phyloP scores from a whole-genome alignment of 2,797 vertebrate species.

The Apodemus agrarius region DNA sequence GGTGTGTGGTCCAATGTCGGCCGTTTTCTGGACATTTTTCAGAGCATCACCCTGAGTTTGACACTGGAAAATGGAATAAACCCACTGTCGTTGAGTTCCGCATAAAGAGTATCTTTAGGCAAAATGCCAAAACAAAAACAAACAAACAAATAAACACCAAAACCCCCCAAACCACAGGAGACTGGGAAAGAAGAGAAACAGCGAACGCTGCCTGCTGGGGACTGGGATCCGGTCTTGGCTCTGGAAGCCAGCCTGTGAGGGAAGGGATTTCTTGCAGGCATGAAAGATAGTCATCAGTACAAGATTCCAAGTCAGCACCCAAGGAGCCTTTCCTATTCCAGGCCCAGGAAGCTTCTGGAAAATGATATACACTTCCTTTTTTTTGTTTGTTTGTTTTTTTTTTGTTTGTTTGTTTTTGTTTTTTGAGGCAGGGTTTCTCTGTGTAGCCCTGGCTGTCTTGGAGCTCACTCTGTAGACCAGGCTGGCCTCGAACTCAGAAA shows the following conservation, averaged over 20 bases:
- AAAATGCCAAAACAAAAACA: background rate
- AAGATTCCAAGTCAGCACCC: slow-evolving; percentile 41
- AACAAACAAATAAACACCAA: no score
- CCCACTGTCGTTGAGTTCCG: background rate
- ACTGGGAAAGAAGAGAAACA: background rate
- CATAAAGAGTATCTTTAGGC: background rate
- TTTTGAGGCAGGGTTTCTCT: no score
- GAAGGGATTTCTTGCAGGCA: slow-evolving; percentile 47
- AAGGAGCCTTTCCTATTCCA: background rate
- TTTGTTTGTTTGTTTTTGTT: no score
- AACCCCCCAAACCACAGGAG: background rate
- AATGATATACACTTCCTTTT: background rate
- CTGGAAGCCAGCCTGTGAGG: background rate
- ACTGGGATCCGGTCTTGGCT: background rate
- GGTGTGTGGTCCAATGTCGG: background rate
- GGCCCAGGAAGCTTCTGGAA: slow-evolving; percentile 41
- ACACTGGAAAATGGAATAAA: background rate
- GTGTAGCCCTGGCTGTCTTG: no score
- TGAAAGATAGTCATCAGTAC: slow-evolving; percentile 39
- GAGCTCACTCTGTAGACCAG: no score
- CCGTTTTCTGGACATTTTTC: background rate
- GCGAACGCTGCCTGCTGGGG: background rate
- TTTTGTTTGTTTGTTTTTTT: no score
- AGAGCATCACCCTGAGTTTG: background rate
- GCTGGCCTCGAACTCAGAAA: no score